phyloP scores from a whole-genome alignment of 2,113 vertebrate genomes.

The Podarcis raffonei region DNA sequence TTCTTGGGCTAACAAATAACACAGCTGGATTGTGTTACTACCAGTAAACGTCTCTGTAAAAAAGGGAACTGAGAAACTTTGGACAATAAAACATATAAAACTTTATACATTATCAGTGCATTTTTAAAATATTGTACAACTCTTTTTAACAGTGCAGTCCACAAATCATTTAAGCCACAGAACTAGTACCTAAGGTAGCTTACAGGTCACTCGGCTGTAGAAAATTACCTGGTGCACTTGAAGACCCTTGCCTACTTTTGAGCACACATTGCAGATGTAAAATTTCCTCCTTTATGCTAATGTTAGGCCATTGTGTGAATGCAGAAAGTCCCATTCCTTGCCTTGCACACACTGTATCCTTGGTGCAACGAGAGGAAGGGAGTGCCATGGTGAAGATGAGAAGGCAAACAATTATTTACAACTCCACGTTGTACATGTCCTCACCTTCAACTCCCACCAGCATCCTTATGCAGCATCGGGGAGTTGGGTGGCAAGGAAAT shows the following conservation, averaged over 20 bases:
- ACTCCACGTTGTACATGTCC: not conserved
- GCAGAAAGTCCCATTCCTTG: no score
- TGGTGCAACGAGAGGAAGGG: not conserved
- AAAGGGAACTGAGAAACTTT: constrained; percentile 50
- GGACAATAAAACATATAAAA: constrained; percentile 65
- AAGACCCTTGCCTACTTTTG: not conserved
- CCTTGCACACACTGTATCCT: not conserved
- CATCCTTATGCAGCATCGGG: not conserved
- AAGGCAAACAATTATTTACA: not conserved
- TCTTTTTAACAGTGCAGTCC: constrained; percentile 32
- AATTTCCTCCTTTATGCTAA: not conserved
- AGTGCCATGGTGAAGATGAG: not conserved
- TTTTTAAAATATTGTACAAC: constrained; percentile 57
- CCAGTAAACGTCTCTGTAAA: constrained; percentile 29
- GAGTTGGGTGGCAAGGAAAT: not conserved
- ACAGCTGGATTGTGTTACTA: not conserved
- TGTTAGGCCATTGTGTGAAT: not conserved
- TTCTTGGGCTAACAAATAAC: not conserved
- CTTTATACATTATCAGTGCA: constrained; percentile 69
- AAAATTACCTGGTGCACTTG: not conserved
- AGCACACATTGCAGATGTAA: not conserved
- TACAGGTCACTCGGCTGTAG: not conserved
- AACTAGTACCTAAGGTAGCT: not conserved
- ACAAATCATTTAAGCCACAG: not conserved
- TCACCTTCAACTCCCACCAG: not conserved